phyloP scores from a whole-genome alignment of 2,888 invertebrate genomes.

The Napeogenes inachia region DNA sequence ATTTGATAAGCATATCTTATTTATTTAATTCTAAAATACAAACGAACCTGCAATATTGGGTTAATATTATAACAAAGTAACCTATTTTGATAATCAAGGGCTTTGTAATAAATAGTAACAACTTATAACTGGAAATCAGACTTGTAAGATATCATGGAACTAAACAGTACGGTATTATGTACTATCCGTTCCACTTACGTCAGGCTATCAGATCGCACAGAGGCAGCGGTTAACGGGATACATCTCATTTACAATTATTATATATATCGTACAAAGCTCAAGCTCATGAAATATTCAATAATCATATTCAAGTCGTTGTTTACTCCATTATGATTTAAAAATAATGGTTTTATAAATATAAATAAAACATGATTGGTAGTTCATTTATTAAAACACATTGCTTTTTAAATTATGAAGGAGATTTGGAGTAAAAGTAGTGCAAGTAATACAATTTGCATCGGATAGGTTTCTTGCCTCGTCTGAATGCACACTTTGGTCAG shows the following conservation, averaged over 20 bases:
- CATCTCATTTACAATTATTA: slow-evolving; percentile 39
- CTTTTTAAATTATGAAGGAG: slow-evolving; percentile 1
- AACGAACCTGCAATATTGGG: too few species aligned
- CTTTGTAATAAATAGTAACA: not conserved
- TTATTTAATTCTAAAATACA: too few species aligned
- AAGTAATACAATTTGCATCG: slow-evolving; percentile 3
- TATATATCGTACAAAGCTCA: slow-evolving; percentile 21
- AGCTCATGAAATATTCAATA: slow-evolving; percentile 34
- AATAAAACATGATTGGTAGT: slow-evolving; percentile 5
- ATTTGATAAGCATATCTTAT: too few species aligned
- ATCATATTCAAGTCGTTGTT: slow-evolving; percentile 25
- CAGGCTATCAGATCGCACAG: slow-evolving; percentile 41
- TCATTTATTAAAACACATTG: slow-evolving; percentile 8
- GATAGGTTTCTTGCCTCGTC: slow-evolving; percentile 81
- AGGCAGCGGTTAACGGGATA: slow-evolving; percentile 32
- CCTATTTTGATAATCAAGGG: not conserved
- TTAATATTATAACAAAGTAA: too few species aligned
- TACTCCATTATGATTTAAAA: slow-evolving; percentile 17
- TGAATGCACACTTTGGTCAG: slow-evolving; percentile 82
- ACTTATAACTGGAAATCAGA: slow-evolving; percentile 20
- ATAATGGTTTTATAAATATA: slow-evolving; percentile 15
- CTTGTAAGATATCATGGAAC: slow-evolving; percentile 28
- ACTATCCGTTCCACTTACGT: slow-evolving; percentile 48
- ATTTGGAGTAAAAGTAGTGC: not conserved
- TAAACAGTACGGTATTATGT: slow-evolving; percentile 42